Evolutionary conservation across 2,888 invertebrate species (phyloP), one percentile per base, ranked within the genome.

Genomic region (Dione vanillae): DNA sequence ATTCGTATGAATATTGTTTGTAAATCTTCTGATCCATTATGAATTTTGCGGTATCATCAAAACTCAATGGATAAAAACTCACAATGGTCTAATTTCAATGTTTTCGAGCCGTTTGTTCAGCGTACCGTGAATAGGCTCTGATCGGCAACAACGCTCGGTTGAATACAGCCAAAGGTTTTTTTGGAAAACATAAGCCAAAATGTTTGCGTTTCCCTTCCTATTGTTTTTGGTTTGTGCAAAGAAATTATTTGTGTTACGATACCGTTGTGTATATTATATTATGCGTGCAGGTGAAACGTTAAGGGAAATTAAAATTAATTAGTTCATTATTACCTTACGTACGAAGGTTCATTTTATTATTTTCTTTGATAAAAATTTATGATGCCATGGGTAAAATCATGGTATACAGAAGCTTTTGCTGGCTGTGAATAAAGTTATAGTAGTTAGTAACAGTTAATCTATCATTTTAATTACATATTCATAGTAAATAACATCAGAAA

Each of bases 61-160:
- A 67, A 40, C 52, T 37, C 45, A 27, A 27, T 61, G 59, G 68
- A 82, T 80, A 86, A 88, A 86, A 86, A 88, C 83, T 83, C 86
- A 90, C 87, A 90, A 87, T 88, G 82, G 85, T 85, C 85, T 87
- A 89, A 91, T 91, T 91, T 90, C 85, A 88, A 89, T 89, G 87
- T 89, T 89, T 87, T 84, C 85, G 82, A 82, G 84, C 82, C 83
- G 84, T 83, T 87, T 85, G 84, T 81, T 83, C 82, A 82, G 79
- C 82, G 78, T 80, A 80, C 83, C 81, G 81, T 89, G 87, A 90
- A 90, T 88, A 84, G 86, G 81, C 80, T 79, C 83, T 82, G 86
- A 86, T 84, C 83, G 80, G 80, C 80, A 87, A 91, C 90, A 91
- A 91, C 78, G 78, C 78, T 78, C 83, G 78, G 78, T 79, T 85